These are phyloP conservation scores for Elachura formosa DNA, from an alignment of 2,113 vertebrate genomes.

Conservation along the genomic window DNA sequence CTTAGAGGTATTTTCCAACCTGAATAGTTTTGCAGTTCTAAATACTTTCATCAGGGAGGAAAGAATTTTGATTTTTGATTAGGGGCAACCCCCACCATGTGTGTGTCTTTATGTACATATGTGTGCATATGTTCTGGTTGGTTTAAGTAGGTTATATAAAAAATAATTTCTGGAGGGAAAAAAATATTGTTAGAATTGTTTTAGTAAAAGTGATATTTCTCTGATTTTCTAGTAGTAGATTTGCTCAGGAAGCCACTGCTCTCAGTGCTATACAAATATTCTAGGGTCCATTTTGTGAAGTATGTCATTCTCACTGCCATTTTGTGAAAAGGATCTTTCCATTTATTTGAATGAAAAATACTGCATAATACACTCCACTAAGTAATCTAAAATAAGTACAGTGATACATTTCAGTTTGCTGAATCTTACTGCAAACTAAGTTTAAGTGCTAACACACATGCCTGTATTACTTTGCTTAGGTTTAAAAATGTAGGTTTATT, in stretches of 20 bases:
- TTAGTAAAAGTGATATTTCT: background rate
- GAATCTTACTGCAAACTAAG: background rate
- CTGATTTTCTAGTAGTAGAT: background rate
- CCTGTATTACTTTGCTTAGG: background rate
- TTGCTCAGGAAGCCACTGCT: background rate
- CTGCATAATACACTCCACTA: background rate
- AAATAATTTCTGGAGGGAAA: background rate
- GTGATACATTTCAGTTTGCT: background rate
- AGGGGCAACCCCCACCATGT: accelerated
- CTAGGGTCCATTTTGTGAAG: background rate
- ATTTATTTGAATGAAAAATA: background rate
- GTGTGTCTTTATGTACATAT: accelerated
- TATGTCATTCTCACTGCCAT: background rate
- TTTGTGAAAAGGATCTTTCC: background rate
- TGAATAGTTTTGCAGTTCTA: background rate
- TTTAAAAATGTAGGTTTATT: conserved; percentile 29
- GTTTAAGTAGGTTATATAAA: background rate
- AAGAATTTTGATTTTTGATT: background rate
- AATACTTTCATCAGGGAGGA: background rate
- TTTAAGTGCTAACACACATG: background rate
- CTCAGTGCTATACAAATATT: background rate
- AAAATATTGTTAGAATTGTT: background rate
- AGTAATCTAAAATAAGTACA: background rate
- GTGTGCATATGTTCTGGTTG: background rate
- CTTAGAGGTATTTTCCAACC: background rate